Conservation (phyloP, 2,113 vertebrate genomes). For the Mastomys natalensis region DNA sequence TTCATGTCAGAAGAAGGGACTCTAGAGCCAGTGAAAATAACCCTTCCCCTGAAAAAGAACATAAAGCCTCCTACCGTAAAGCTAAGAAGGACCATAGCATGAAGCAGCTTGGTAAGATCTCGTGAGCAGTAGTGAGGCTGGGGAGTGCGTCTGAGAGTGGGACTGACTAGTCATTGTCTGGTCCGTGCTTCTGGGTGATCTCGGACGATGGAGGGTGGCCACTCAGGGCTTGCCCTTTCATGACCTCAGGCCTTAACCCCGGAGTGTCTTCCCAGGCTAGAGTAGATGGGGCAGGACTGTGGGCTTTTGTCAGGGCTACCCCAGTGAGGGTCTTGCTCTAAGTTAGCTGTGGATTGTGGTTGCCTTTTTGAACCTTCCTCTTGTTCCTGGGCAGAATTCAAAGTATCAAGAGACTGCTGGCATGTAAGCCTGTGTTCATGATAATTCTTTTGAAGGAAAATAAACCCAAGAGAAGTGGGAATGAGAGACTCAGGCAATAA, state of each 20-base stretch:
- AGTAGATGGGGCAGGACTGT: background rate
- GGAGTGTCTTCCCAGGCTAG: background rate
- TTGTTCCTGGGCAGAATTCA: background rate
- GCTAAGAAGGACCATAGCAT: background rate
- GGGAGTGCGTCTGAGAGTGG: rapidly evolving
- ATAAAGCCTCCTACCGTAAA: background rate
- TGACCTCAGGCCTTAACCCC: background rate
- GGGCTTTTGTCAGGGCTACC: too few relatives aligned
- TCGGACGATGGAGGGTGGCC: background rate
- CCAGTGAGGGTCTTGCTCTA: too few relatives aligned
- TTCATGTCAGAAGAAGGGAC: conserved; percentile 66
- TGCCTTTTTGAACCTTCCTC: background rate
- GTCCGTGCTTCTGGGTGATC: background rate
- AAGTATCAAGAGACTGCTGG: background rate
- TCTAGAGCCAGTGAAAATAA: conserved; percentile 43
- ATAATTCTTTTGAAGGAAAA: background rate
- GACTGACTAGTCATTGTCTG: background rate
- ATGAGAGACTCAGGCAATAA: background rate
- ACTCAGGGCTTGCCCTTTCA: too few relatives aligned
- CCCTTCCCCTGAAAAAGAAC: conserved; percentile 32
- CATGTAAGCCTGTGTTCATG: rapidly evolving
- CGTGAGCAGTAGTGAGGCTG: background rate
- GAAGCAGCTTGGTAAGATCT: background rate
- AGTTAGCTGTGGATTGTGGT: rapidly evolving
- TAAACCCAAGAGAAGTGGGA: background rate